Base-by-base conservation (phyloP, 2,797 vertebrate species). In the Poecilia velifera region DNA sequence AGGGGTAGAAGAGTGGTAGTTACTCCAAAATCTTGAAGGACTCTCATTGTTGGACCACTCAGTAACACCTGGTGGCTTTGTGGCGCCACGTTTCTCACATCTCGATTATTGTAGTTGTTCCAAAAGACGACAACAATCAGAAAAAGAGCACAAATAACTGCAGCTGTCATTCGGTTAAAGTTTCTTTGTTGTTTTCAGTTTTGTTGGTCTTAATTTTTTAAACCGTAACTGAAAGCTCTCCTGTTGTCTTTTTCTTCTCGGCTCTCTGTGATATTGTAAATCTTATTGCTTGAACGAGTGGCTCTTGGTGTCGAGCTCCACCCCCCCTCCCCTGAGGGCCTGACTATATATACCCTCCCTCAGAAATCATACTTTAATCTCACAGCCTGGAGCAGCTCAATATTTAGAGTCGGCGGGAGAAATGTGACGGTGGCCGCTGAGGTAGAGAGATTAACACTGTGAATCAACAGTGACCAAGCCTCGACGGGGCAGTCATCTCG, bases 311-410 rank as follows among this genome's bases (percentile, higher is more conserved):
- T 64, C 55, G 2, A 66, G n/a, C 43, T 3, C 31, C 31, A 31
- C 31, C 31, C 39, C 39, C 5, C 0, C 3, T 36, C 36, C 77
- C 76, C 82, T 1, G 80, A 79, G 82, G 85, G 0, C 25, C 53
- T 0, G 68, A 22, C 57, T 82, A 45, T 76, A 79, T 86, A 89
- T 81, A 59, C 76, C 14, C 68, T 22, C 49, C 77, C 70, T 82
- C 76, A 70, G 72, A 76, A 68, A 70, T 85, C 82, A 72, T 70
- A n/a, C 57, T 86, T 76, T 82, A 75, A 75, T 77, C 82, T 82
- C 47, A 0, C 57, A 47, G 83, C 77, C 47, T 3, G 28, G 0
- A 76, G 84, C 80, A 13, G 45, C 64, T 76, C 72, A 6, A 74
- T 62, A 70, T 47, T 72, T 43, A 78, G 62, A 76, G 71, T 76